Evolutionary conservation across 2,797 vertebrate species (phyloP).

Genomic region (Gadopsis marmoratus): DNA sequence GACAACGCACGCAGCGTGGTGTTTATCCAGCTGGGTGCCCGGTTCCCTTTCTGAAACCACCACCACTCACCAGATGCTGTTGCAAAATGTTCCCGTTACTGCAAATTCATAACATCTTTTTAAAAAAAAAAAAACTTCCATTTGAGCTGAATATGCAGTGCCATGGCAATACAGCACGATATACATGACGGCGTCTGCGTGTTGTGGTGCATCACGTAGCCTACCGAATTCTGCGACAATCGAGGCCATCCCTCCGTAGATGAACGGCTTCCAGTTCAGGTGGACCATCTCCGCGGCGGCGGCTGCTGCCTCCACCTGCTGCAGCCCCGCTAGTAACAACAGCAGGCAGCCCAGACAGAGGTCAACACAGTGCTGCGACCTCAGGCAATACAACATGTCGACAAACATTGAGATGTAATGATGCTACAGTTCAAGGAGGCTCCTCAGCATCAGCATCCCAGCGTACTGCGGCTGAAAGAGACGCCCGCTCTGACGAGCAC

Average conservation of each 20-base stretch:
- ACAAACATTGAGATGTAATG: constrained; percentile 52
- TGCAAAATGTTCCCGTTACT: neutral
- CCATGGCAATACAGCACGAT: neutral
- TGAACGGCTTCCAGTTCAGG: constrained; percentile 97
- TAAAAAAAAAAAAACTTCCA: too few relatives aligned
- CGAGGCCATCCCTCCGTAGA: constrained; percentile 96
- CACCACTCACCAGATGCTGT: constrained; percentile 1
- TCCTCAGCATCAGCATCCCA: constrained; percentile 80
- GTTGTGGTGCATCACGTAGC: constrained; percentile 70
- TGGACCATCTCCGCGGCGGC: constrained; percentile 89
- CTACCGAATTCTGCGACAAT: constrained; percentile 96
- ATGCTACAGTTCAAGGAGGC: constrained; percentile 49
- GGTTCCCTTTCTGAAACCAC: neutral
- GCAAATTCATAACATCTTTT: neutral
- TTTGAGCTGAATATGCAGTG: neutral
- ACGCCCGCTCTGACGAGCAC: constrained; percentile 55
- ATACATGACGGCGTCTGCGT: neutral
- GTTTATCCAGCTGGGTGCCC: constrained; percentile 21
- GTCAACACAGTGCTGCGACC: constrained; percentile 79
- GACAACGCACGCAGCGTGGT: neutral
- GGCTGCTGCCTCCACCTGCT: constrained; percentile 85
- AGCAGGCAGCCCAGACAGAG: constrained; percentile 77
- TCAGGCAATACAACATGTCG: constrained; percentile 79
- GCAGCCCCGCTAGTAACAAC: constrained; percentile 85
- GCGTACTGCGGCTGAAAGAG: constrained; percentile 82